These are phyloP conservation scores for Amblyraja radiata DNA, from an alignment of 2,797 vertebrate species.

Conservation along the genomic window DNA sequence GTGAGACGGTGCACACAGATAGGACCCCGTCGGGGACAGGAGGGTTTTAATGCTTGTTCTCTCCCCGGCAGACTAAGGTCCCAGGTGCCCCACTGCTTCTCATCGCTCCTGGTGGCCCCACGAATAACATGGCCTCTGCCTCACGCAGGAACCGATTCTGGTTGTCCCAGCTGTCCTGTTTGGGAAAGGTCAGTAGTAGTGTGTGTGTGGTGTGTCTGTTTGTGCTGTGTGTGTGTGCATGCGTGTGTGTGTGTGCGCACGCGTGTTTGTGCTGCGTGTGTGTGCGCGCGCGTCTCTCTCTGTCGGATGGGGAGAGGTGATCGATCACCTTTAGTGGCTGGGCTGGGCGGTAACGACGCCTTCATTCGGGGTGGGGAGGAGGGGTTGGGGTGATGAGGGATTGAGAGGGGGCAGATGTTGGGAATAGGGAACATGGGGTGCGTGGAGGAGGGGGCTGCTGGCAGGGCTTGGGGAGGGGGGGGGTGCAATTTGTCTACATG, in stretches of 20 bases:
- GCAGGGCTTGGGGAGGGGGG: neutral
- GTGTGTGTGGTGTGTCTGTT: too few relatives aligned
- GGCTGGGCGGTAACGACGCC: too few relatives aligned
- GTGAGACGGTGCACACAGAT: too few relatives aligned
- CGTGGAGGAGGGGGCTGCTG: too few relatives aligned
- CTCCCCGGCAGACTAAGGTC: slow-evolving; percentile 72
- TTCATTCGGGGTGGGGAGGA: too few relatives aligned
- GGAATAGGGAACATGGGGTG: neutral
- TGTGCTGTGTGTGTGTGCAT: slow-evolving; percentile 42
- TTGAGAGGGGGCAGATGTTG: too few relatives aligned
- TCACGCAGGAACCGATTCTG: slow-evolving; percentile 91
- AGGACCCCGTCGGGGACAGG: too few relatives aligned
- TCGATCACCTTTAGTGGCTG: too few relatives aligned
- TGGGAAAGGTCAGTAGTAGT: slow-evolving; percentile 66
- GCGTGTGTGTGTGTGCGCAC: too few relatives aligned
- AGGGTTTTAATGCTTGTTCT: neutral
- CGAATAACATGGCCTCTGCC: slow-evolving; percentile 73
- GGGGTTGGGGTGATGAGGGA: too few relatives aligned
- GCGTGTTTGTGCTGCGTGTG: too few relatives aligned
- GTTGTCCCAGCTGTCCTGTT: slow-evolving; percentile 93
- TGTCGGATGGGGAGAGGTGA: too few relatives aligned
- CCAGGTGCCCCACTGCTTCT: slow-evolving; percentile 93
- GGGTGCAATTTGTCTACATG: neutral
- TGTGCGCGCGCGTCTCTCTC: slow-evolving; percentile 41
- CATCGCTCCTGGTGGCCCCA: slow-evolving; percentile 82